phyloP scores from a whole-genome alignment of 2,888 invertebrate genomes.

The Bombyx huttoni region DNA sequence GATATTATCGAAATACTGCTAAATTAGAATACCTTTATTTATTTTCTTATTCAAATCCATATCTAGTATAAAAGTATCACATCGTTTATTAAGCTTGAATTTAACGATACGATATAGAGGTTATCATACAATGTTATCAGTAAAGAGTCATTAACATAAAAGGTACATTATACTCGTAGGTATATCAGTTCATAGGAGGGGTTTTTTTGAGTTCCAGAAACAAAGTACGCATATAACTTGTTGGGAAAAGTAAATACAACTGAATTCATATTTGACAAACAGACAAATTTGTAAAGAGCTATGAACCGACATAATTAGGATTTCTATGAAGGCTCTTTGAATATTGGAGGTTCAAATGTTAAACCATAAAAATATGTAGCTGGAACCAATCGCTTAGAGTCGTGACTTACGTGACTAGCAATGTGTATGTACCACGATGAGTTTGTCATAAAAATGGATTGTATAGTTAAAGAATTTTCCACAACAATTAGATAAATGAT shows the following conservation, averaged over 20 bases:
- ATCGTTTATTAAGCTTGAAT: too few relatives aligned
- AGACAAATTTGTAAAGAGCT: neutral
- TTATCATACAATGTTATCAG: neutral
- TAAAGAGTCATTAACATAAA: neutral
- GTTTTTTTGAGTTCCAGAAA: neutral
- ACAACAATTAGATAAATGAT: too few relatives aligned
- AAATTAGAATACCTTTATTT: too few relatives aligned
- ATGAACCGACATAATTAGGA: neutral
- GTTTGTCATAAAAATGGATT: neutral
- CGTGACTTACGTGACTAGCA: neutral
- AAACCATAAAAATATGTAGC: neutral
- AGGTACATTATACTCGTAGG: neutral
- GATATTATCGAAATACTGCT: too few relatives aligned
- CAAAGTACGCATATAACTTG: neutral
- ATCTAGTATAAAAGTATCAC: too few relatives aligned
- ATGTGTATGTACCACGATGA: neutral
- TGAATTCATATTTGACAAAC: neutral
- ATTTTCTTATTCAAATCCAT: too few relatives aligned
- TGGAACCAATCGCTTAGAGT: neutral
- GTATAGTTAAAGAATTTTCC: too few relatives aligned
- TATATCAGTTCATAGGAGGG: neutral
- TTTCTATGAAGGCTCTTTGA: neutral
- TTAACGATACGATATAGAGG: too few relatives aligned
- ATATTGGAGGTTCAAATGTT: neutral
- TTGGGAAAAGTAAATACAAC: neutral